phyloP scores from a whole-genome alignment of 2,888 invertebrate genomes.

The Plusia festucae region DNA sequence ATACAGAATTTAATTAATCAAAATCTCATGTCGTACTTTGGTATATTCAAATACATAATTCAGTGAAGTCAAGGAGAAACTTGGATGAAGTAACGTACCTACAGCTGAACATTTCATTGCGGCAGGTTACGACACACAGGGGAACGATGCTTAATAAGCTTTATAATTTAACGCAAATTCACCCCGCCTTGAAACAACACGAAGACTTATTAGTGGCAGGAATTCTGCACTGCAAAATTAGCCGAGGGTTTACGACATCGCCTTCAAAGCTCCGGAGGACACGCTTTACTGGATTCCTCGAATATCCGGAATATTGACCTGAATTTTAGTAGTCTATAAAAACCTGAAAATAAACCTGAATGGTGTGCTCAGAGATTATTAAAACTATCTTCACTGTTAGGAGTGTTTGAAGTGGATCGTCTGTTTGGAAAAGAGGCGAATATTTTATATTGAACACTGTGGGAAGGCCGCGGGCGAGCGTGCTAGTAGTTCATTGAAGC shows the following conservation, averaged over 20 bases:
- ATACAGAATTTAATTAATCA: slow-evolving; percentile 72
- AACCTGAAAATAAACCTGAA: slow-evolving; percentile 14
- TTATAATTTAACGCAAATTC: slow-evolving; percentile 84
- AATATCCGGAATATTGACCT: slow-evolving; percentile 24
- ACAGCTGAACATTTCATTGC: slow-evolving; percentile 75
- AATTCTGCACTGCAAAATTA: slow-evolving; percentile 70
- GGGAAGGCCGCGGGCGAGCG: slow-evolving; percentile 17
- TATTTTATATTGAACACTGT: slow-evolving; percentile 28
- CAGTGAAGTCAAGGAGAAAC: slow-evolving; percentile 64
- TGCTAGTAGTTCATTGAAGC: slow-evolving; percentile 37
- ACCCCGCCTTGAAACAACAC: slow-evolving; percentile 67
- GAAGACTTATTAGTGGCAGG: slow-evolving; percentile 77
- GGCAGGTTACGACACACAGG: slow-evolving; percentile 80
- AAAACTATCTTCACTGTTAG: slow-evolving; percentile 11
- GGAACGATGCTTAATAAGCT: slow-evolving; percentile 86
- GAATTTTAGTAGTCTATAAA: slow-evolving; percentile 13
- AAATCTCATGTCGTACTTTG: slow-evolving; percentile 57
- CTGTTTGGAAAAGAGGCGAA: slow-evolving; percentile 9
- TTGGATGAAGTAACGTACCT: slow-evolving; percentile 62
- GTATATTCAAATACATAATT: slow-evolving; percentile 69
- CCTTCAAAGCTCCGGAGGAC: slow-evolving; percentile 36
- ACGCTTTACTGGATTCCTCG: slow-evolving; percentile 32
- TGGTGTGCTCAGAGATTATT: slow-evolving; percentile 6
- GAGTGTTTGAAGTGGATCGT: slow-evolving; percentile 11
- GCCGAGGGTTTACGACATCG: slow-evolving; percentile 63